Evolutionary conservation across 2,888 invertebrate genomes (phyloP).

Genomic region (Macaria liturata): DNA sequence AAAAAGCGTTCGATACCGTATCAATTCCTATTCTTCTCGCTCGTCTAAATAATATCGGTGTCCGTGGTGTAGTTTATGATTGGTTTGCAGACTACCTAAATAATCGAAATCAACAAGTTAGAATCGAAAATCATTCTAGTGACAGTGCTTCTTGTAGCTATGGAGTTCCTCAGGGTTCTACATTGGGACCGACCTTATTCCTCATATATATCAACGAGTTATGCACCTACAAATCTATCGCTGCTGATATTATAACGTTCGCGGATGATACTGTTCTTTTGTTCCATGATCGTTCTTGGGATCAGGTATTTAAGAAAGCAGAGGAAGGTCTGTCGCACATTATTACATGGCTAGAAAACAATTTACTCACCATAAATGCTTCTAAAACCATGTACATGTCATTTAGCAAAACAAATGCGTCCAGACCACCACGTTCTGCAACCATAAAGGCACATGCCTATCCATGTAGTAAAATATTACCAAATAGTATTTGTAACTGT

Average conservation of each 20-base stretch:
- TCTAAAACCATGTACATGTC: background rate
- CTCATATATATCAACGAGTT: background rate
- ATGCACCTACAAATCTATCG: background rate
- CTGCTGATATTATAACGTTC: background rate
- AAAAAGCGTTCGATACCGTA: too few species aligned
- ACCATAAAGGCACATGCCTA: too few species aligned
- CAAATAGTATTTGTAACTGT: background rate
- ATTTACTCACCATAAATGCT: background rate
- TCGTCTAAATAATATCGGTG: background rate
- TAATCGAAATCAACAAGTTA: background rate
- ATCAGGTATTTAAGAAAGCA: too few species aligned
- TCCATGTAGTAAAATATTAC: background rate
- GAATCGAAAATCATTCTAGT: background rate
- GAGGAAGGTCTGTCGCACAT: too few species aligned
- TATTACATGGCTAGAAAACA: too few species aligned
- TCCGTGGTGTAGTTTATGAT: background rate
- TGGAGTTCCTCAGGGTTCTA: background rate
- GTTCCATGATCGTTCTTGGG: background rate
- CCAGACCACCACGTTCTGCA: background rate
- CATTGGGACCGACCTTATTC: background rate
- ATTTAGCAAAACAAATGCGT: background rate
- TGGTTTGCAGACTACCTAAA: background rate
- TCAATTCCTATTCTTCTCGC: too few species aligned
- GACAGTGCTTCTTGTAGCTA: background rate
- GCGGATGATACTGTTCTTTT: background rate